Evolutionary conservation across 2,888 invertebrate species (phyloP).

Genomic region (Elgonia sp.): DNA sequence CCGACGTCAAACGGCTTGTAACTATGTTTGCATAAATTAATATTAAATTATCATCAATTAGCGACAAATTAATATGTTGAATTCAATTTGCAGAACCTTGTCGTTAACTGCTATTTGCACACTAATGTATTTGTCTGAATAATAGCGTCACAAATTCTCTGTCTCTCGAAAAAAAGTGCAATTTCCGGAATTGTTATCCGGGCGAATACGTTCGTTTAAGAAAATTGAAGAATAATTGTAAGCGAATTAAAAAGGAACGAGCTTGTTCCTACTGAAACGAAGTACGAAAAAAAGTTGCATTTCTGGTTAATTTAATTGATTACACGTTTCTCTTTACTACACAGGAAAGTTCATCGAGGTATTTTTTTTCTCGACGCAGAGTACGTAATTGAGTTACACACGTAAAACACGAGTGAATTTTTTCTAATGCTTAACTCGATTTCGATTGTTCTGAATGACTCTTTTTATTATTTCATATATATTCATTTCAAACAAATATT

Average conservation of each 20-base stretch:
- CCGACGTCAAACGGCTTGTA: neutral
- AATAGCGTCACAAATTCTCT: neutral
- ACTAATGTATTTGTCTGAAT: neutral
- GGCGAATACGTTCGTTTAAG: neutral
- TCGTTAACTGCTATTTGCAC: neutral
- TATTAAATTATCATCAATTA: constrained; percentile 8
- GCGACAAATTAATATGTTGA: neutral
- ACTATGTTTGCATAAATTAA: constrained; percentile 13
- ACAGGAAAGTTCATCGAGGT: constrained; percentile 11
- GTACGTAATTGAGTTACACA: constrained; percentile 34
- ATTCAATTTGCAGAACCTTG: neutral
- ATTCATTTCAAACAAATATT: constrained; percentile 4
- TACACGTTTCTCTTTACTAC: constrained; percentile 22
- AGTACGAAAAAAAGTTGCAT: neutral
- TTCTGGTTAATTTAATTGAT: constrained; percentile 43
- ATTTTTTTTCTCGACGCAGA: constrained; percentile 15
- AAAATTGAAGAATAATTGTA: constrained; percentile 9
- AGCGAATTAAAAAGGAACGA: constrained; percentile 10
- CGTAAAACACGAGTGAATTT: constrained; percentile 12
- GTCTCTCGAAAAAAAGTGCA: neutral
- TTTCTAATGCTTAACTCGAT: constrained; percentile 22
- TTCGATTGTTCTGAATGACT: constrained; percentile 20
- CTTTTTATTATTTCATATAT: neutral
- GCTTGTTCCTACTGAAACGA: neutral
- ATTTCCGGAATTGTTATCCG: constrained; percentile 2